Conservation (phyloP, 2,797 vertebrate genomes). For the Dendrocincla fuliginosa region DNA sequence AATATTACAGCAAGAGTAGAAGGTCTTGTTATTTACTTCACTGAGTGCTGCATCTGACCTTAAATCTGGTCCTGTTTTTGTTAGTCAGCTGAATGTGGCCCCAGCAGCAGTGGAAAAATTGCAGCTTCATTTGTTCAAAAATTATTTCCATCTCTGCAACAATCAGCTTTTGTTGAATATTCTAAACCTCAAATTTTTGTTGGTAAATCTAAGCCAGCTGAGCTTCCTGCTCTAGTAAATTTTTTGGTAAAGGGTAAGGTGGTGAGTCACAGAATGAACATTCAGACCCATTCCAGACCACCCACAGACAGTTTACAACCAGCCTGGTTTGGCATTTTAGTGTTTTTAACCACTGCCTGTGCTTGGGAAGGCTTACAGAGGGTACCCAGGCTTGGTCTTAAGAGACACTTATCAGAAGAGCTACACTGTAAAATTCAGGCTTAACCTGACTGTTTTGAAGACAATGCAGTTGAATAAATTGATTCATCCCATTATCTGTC, state of each 20-base stretch:
- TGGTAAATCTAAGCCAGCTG: not conserved
- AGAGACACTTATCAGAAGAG: not conserved
- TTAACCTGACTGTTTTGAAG: not conserved
- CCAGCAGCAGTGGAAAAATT: not conserved
- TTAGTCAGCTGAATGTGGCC: not conserved
- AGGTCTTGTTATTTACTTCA: not conserved
- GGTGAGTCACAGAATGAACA: not conserved
- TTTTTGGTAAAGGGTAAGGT: not conserved
- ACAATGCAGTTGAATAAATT: not conserved
- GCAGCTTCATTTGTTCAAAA: not conserved
- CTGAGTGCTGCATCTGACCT: not conserved
- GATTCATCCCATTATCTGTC: slow-evolving; percentile 22
- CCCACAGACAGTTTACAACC: not conserved
- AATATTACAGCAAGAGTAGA: not conserved
- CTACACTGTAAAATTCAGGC: not conserved
- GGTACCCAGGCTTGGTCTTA: rapidly evolving
- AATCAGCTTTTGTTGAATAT: not conserved
- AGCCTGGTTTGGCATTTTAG: rapidly evolving
- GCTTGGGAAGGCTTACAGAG: not conserved
- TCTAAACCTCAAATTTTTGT: not conserved
- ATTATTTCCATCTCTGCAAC: not conserved
- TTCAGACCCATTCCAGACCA: not conserved
- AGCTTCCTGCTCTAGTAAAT: not conserved
- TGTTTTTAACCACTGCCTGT: not conserved
- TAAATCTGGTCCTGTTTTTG: not conserved